Evolutionary conservation across 2,797 vertebrate species (phyloP), one percentile per base, ranked within the genome.

Genomic region (Enteromius paludinosus): DNA sequence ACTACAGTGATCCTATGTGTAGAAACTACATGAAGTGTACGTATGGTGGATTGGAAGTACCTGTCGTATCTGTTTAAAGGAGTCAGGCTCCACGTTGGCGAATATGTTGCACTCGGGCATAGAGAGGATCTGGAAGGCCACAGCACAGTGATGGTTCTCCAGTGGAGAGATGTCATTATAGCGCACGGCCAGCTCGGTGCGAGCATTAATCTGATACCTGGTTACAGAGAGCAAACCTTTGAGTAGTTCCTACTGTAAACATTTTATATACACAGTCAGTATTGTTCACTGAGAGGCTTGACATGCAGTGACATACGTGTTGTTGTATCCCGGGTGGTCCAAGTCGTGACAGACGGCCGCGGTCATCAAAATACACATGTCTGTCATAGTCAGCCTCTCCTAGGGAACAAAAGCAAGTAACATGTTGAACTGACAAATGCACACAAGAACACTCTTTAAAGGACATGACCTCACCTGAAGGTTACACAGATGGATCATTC

Each of bases 121-220:
- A 11, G 96, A 87, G 56, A 97, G 89, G 90, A 98, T 97, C 84
- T 97, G 94, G 87, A 98, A 98, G 86, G 97, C 95, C 72, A 98
- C 93, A 0, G 97, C 96, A 0, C 97, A 98, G 92, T 98, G 96
- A 89, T 98, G 97, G 88, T 98, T 98, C 89, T 98, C 97, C 88
- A 98, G 93, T 0, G 97, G 97, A 0, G 97, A 98, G 81, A 97
- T 96, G 90, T 98, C 97, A 0, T 98, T 98, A 91, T 98, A 98
- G 52, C 96, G 95, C 4, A 98, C 94, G 0, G 97, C 96, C 47
- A 98, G 92, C 84, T 97, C 96, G 0, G 97, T 98, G 87, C 94
- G 96, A 62, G 96, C 96, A 0, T 98, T 98, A 86, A 98, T 96
- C 94, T 98, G 96, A 76, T 94, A 93, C 61, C 93, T 92, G 85